Conservation (phyloP, 2,888 invertebrate genomes). For the Loripinus fragilis region DNA sequence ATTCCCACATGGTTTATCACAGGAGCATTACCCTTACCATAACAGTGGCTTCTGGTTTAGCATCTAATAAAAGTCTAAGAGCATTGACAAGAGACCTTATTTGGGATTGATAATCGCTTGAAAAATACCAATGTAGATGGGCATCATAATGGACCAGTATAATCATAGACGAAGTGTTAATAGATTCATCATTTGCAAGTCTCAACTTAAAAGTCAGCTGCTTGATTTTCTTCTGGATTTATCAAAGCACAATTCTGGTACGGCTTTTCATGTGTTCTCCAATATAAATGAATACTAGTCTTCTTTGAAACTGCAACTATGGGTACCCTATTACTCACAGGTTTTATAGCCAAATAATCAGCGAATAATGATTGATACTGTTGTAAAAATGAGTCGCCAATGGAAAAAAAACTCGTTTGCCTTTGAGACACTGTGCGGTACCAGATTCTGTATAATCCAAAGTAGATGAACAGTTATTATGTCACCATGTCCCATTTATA, state of each 20-base stretch:
- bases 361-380: neutral
- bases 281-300: neutral
- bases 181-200: neutral
- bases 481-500: neutral
- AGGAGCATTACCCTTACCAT: neutral
- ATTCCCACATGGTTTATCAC: neutral
- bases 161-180: neutral
- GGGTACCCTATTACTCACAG: neutral
- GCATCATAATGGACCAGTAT: neutral
- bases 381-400: neutral
- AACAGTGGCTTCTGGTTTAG: neutral
- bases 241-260: neutral
- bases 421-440: neutral
- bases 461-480: neutral
- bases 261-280: conserved; percentile 8
- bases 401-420: neutral
- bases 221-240: neutral
- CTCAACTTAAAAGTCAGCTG: neutral
- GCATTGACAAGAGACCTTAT: neutral
- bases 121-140: neutral
- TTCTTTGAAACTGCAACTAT: neutral
- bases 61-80: neutral
- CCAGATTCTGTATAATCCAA: neutral
- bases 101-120: neutral
- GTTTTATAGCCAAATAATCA: neutral